Conservation (phyloP, 2,113 vertebrate species). For the Colaptes auratus region DNA sequence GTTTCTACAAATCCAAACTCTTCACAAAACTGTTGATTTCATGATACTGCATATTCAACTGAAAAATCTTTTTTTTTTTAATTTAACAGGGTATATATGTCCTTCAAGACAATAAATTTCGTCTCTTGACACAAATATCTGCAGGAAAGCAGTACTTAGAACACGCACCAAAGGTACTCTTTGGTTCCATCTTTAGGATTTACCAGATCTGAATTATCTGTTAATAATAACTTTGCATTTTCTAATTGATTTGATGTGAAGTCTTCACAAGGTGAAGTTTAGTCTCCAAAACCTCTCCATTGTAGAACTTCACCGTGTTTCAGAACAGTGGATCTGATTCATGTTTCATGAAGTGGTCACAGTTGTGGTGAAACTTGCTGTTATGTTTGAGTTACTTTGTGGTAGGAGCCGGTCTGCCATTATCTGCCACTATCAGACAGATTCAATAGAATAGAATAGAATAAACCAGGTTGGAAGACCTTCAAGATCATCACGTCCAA, state of each 20-base stretch:
- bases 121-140: slow-evolving; percentile 90
- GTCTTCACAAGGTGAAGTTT: neutral
- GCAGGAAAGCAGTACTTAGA: slow-evolving; percentile 94
- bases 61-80: neutral
- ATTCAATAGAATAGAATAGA: too few relatives aligned
- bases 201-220: neutral
- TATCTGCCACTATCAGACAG: neutral
- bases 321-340: neutral
- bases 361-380: neutral
- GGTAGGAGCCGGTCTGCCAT: neutral
- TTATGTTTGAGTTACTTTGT: neutral
- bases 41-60: neutral
- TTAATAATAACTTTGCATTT: neutral
- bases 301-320: neutral
- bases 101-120: slow-evolving; percentile 95
- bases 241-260: neutral
- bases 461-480: too few relatives aligned
- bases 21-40: neutral
- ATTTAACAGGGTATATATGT: slow-evolving; percentile 91
- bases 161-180: slow-evolving; percentile 89
- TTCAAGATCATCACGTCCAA: too few relatives aligned
- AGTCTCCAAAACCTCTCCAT: neutral
- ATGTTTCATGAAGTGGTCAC: neutral
- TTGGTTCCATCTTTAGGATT: neutral
- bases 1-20: neutral